Conservation (phyloP, 2,113 vertebrate species). For the Ptilonorhynchus violaceus region DNA sequence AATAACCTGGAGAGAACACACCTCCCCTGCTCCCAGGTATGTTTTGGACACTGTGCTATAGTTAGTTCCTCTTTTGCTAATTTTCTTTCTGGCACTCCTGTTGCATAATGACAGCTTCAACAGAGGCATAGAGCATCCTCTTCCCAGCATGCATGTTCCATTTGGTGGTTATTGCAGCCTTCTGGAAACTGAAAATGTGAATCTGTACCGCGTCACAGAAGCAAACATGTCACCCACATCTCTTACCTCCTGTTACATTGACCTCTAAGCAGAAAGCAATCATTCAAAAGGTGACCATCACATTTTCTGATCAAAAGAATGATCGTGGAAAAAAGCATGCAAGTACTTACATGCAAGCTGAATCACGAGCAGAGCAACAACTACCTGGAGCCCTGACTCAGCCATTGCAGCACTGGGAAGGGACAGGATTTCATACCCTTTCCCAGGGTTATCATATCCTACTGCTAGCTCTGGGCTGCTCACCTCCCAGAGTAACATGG, state of each 20-base stretch:
- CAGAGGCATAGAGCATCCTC: neutral
- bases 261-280: neutral
- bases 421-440: neutral
- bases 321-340: neutral
- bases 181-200: neutral
- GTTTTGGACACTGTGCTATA: neutral
- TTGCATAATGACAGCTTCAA: neutral
- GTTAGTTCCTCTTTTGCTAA: neutral
- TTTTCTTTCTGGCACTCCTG: neutral
- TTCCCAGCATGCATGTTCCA: fast-evolving
- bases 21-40: neutral
- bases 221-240: neutral
- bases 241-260: neutral
- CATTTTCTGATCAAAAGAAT: neutral
- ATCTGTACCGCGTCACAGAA: neutral
- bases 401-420: neutral
- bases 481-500: neutral
- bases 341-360: neutral
- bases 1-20: neutral
- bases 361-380: fast-evolving
- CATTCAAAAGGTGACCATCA: neutral
- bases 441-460: neutral
- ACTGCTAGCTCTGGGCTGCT: neutral
- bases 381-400: neutral
- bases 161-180: neutral